Conservation (phyloP, 1,140 invertebrate species). For the Nebria ingens region DNA sequence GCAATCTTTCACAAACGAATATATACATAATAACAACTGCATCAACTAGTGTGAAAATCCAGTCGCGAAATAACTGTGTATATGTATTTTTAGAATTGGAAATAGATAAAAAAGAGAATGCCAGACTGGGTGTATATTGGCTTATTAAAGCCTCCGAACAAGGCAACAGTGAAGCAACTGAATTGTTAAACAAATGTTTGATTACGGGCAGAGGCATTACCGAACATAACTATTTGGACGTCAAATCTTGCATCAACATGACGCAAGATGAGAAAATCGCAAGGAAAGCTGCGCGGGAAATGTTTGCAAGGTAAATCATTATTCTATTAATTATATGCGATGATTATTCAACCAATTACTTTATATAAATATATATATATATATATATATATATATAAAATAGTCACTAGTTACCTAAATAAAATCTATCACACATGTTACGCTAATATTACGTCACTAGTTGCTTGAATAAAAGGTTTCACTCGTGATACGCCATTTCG, state of each 20-base stretch:
- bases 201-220: slow-evolving; percentile 67
- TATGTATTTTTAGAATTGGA: slow-evolving; percentile 38
- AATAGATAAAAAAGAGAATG: slow-evolving; percentile 50
- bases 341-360: not conserved
- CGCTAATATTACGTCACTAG: too few species aligned
- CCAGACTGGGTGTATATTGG: slow-evolving; percentile 70
- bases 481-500: too few species aligned
- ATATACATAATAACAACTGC: too few species aligned
- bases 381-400: too few species aligned
- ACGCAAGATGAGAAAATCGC: slow-evolving; percentile 76
- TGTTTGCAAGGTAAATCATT: slow-evolving; percentile 59
- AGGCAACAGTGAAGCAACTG: slow-evolving; percentile 76
- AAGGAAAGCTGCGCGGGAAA: slow-evolving; percentile 67
- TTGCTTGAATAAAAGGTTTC: too few species aligned
- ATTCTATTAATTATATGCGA: slow-evolving; percentile 11
- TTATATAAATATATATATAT: too few species aligned
- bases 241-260: slow-evolving; percentile 71
- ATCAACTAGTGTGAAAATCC: too few species aligned
- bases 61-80: too few species aligned
- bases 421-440: too few species aligned
- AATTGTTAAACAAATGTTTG: slow-evolving; percentile 66
- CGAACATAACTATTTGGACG: slow-evolving; percentile 69
- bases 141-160: slow-evolving; percentile 80
- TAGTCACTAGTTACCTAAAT: too few species aligned
- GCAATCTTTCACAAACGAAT: too few species aligned